A percentile compares a stretch with the other conserved stretches of the same genome.
Conservation (phyloP, 2,113 vertebrate species). For the Platysteira castanea region DNA sequence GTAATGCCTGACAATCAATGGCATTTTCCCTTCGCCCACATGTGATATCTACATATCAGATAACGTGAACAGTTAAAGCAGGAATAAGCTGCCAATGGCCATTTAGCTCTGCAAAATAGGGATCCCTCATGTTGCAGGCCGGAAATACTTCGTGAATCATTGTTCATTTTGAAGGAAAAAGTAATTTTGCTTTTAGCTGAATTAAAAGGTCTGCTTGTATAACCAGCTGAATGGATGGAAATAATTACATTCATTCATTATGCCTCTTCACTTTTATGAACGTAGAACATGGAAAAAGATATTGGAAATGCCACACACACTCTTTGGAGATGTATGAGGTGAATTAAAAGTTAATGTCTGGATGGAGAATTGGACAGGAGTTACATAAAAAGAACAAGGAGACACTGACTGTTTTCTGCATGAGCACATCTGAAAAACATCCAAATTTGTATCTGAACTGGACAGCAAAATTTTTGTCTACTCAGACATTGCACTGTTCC, state of each 20-base stretch:
- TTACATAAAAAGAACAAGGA: background rate
- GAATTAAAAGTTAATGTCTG: constrained; percentile 30
- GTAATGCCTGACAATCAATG: background rate
- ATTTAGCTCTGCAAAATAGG: background rate
- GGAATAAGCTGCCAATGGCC: background rate
- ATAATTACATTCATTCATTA: constrained; percentile 1
- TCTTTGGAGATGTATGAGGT: background rate
- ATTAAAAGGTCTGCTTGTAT: background rate
- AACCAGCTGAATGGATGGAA: background rate
- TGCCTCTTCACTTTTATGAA: background rate
- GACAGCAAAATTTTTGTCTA: background rate
- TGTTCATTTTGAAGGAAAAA: background rate
- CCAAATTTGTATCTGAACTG: background rate
- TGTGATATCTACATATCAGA: background rate
- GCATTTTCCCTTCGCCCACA: background rate
- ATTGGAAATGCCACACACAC: background rate
- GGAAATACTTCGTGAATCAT: background rate
- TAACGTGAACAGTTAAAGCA: background rate
- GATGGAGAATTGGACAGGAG: background rate
- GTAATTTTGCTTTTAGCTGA: background rate
- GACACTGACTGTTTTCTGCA: background rate
- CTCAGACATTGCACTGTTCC: background rate
- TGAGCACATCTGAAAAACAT: background rate
- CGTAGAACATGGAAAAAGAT: background rate
- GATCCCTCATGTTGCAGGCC: background rate